Percentiles rank a stretch among this genome's conserved stretches.
phyloP scores from a whole-genome alignment of 2,113 vertebrate genomes.

The Alectura lathami region DNA sequence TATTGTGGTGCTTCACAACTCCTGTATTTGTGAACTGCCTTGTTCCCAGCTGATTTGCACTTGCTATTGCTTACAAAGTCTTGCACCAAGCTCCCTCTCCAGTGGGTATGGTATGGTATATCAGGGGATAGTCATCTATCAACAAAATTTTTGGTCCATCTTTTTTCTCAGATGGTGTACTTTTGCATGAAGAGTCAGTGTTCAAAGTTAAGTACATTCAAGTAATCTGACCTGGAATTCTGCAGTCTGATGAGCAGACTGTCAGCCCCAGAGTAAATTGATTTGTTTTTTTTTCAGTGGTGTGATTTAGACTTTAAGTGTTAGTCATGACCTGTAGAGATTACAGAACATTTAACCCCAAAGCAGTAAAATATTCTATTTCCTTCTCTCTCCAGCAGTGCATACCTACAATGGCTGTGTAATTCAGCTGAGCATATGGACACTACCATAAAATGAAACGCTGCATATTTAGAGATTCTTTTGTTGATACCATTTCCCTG shows the following conservation, averaged over 20 bases:
- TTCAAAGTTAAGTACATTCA: not conserved
- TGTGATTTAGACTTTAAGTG: not conserved
- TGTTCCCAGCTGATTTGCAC: not conserved
- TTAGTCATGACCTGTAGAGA: not conserved
- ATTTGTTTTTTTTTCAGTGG: not conserved
- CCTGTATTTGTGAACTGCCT: not conserved
- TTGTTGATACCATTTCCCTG: not conserved
- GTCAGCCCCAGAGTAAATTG: not conserved
- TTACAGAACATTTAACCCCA: not conserved
- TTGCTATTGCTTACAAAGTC: not conserved
- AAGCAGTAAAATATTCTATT: not conserved
- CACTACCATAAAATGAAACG: not conserved
- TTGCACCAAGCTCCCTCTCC: not conserved
- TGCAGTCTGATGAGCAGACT: not conserved
- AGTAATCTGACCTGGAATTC: not conserved
- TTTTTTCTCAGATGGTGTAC: not conserved
- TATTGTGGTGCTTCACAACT: not conserved
- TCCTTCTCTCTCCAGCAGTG: not conserved
- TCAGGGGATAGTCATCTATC: not conserved
- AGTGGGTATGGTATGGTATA: not conserved
- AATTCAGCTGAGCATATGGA: not conserved
- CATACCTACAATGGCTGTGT: not conserved
- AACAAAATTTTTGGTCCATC: not conserved
- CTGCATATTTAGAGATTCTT: not conserved
- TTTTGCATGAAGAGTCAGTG: rapidly evolving